Evolutionary conservation across 2,113 vertebrate genomes (phyloP).

Genomic region (Etheostoma spectabile): DNA sequence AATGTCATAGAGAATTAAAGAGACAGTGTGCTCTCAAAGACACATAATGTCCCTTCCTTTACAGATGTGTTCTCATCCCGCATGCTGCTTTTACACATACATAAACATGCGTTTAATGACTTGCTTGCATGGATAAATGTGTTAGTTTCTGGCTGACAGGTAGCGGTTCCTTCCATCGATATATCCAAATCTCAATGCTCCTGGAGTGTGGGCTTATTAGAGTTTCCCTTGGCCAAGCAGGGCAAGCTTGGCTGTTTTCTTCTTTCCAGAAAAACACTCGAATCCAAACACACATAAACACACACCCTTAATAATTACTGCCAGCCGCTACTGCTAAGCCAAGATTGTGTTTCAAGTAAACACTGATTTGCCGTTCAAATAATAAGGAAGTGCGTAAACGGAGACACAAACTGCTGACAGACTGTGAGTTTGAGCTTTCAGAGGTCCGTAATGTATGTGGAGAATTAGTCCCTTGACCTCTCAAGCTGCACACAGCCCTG

Average conservation of each 20-base stretch:
- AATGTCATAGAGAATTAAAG: neutral
- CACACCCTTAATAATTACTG: constrained; percentile 35
- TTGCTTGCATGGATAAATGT: neutral
- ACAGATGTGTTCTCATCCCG: neutral
- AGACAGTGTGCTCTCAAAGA: neutral
- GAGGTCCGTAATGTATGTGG: neutral
- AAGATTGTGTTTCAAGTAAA: constrained; percentile 58
- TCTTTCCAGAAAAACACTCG: constrained; percentile 37
- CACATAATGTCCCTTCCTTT: neutral
- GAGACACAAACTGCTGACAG: constrained; percentile 19
- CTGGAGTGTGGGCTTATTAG: constrained; percentile 4
- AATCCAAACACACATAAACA: constrained; percentile 57
- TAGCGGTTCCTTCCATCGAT: constrained; percentile 16
- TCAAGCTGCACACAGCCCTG: neutral
- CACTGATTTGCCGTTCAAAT: constrained; percentile 31
- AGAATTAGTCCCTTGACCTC: constrained; percentile 6
- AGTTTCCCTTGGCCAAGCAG: constrained; percentile 44
- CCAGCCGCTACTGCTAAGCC: constrained; percentile 38
- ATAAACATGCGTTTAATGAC: constrained; percentile 4
- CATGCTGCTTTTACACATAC: neutral
- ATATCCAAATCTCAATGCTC: constrained; percentile 20
- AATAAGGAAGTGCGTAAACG: neutral
- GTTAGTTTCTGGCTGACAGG: constrained; percentile 27
- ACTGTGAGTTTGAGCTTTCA: constrained; percentile 4
- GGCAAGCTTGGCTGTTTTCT: constrained; percentile 36